Evolutionary conservation across 2,888 invertebrate genomes (phyloP), one percentile per base, ranked within the genome.

Genomic region (Sminthurinus aureus): DNA sequence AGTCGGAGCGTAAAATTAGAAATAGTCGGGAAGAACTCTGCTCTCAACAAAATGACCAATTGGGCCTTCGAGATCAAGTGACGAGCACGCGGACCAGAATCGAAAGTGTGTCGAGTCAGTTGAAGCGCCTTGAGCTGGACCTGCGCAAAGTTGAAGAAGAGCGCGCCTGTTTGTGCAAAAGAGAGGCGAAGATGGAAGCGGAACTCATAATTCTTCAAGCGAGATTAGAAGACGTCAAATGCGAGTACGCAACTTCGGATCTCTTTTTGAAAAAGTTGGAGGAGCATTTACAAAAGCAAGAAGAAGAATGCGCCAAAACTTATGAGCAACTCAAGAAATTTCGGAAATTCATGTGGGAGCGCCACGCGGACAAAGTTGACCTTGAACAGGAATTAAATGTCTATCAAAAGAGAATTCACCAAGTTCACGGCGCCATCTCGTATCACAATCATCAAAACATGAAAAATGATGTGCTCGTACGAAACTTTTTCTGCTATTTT

Each of bases 271-370:
- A 26, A 4, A 24, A 67, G 69, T n/a, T 79, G 50, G 38, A 79
- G 11, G 50, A 26, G 1, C 24, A 66, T 12, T 38, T 79, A n/a
- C 20, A 51, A 18, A 69, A 50, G 13, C 79, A 79, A 1, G 69
- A 79, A 79, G 67, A 38, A 4, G 3, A 22, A 15, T 78, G 78
- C 66, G 66, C 20, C 2, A 13, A 15, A 24, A 66, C 26, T 0
- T 6, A 22, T 13, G 50, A 79, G 8, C 12, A 79, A 20, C 18
- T 69, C 9, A 79, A 69, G n/a, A 38, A 38, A 9, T 79, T 50
- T 20, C 38, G 79, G 11, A n/a, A 50, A 2, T 79, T 69, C 38
- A 20, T 69, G 18, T 79, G 50, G 50, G 79, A 79, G 22, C 67
- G 50, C 11, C 24, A 9, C 12, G 69, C 13, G 15, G 79, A 79